Conservation (phyloP, 92 coral and sea anemone genomes). For the Epizoanthus fatuus region DNA sequence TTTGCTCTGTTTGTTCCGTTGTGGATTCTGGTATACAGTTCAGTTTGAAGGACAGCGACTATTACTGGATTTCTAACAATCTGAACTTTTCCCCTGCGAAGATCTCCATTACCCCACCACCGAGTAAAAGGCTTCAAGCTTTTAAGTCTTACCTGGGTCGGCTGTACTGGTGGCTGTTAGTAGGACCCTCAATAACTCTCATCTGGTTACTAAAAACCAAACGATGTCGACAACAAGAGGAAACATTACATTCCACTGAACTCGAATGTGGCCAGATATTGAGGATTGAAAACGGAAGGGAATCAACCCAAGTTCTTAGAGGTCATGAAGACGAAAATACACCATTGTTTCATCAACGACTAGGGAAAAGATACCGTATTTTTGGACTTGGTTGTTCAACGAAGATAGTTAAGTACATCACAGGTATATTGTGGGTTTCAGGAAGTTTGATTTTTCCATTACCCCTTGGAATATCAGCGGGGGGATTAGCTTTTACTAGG, state of each 20-base stretch:
- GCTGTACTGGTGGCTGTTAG: background rate
- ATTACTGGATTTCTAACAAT: background rate
- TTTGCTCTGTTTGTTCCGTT: background rate
- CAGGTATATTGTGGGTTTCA: background rate
- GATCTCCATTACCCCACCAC: background rate
- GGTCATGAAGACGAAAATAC: background rate
- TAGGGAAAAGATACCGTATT: background rate
- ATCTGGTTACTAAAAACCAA: slow-evolving; percentile 2
- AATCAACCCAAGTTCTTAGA: background rate
- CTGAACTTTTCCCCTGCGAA: background rate
- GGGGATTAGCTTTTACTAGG: slow-evolving; percentile 21
- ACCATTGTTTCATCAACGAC: too few species aligned
- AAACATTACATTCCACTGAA: too few species aligned
- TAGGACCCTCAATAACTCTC: slow-evolving; percentile 1
- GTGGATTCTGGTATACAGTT: too few species aligned
- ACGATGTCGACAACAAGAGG: too few species aligned
- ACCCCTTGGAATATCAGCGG: slow-evolving; percentile 33
- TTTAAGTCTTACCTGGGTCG: background rate
- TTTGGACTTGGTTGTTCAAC: background rate
- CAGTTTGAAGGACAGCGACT: too few species aligned
- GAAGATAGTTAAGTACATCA: background rate
- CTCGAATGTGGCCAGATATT: too few species aligned
- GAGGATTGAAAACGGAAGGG: too few species aligned
- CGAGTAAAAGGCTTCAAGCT: background rate
- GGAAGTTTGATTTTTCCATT: slow-evolving; percentile 18